A percentile compares a stretch with the other conserved stretches of the same genome.
phyloP scores from a whole-genome alignment of 2,113 vertebrate genomes.

The Leptocoma aspasia region DNA sequence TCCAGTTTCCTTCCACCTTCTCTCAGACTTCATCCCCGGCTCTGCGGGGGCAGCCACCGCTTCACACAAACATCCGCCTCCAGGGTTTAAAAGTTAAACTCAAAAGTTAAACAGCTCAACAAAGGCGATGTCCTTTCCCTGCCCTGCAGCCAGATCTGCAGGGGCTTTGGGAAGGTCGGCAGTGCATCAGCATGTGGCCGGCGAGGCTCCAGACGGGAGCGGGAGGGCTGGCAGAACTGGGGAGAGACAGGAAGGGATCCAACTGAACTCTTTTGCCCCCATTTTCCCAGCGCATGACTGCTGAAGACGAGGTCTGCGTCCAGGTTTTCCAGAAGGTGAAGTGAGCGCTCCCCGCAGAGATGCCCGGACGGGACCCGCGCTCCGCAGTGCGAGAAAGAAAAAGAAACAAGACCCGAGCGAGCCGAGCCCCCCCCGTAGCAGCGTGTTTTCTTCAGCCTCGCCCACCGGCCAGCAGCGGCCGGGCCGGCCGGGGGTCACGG shows the following conservation, averaged over 20 bases:
- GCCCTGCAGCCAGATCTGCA: not conserved
- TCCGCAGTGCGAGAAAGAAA: not conserved
- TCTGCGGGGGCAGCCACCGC: not conserved
- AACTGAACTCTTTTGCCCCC: not conserved
- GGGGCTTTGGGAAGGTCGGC: not conserved
- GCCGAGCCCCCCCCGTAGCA: not conserved
- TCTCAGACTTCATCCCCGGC: not conserved
- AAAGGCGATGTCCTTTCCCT: not conserved
- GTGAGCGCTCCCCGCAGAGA: not conserved
- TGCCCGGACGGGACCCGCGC: not conserved
- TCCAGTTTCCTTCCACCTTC: not conserved
- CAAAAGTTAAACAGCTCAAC: not conserved
- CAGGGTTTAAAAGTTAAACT: slow-evolving; percentile 34
- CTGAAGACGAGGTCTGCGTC: slow-evolving; percentile 78
- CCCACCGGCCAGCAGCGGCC: not conserved
- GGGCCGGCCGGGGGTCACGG: not conserved
- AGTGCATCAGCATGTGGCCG: not conserved
- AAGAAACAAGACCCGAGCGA: not conserved
- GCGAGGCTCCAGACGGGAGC: not conserved
- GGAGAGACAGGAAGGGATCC: not conserved
- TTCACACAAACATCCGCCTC: slow-evolving; percentile 39
- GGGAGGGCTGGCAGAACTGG: not conserved
- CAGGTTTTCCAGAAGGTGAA: slow-evolving; percentile 89
- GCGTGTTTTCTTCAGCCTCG: not conserved
- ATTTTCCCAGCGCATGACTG: slow-evolving; percentile 84